Evolutionary conservation across 2,113 vertebrate species (phyloP).

Genomic region (Bufo gargarizans): DNA sequence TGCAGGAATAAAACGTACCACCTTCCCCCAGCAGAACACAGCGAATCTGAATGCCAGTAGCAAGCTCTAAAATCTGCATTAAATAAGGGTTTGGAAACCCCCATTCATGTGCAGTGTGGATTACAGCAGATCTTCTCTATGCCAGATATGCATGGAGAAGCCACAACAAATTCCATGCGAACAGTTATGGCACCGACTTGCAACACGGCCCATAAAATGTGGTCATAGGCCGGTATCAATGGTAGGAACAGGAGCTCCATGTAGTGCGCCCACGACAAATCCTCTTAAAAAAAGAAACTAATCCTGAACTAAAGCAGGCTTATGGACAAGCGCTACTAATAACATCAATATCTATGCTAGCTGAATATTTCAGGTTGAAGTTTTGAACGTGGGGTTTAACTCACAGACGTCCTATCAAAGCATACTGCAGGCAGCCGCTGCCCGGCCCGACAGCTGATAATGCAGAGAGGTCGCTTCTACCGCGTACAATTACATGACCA

Average conservation of each 20-base stretch:
- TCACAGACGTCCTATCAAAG: not conserved
- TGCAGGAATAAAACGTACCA: not conserved
- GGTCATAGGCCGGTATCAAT: not conserved
- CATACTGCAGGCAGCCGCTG: not conserved
- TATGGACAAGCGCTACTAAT: not conserved
- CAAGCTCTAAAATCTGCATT: not conserved
- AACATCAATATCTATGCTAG: not conserved
- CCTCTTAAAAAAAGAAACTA: not conserved
- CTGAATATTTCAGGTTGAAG: not conserved
- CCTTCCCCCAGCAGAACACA: not conserved
- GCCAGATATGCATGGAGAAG: no score
- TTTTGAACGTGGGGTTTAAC: not conserved
- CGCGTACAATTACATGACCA: not conserved
- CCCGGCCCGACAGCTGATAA: conserved; percentile 2
- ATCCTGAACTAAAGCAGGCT: not conserved
- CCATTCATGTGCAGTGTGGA: not conserved
- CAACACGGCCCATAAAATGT: no score
- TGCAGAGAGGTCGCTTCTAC: not conserved
- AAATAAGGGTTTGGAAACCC: not conserved
- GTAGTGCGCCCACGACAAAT: not conserved
- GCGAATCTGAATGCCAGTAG: not conserved
- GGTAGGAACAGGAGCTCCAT: not conserved
- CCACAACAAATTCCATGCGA: no score
- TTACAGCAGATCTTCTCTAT: no score
- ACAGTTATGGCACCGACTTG: no score